These are phyloP conservation scores for Parotia lawesii DNA, from an alignment of 2,113 vertebrate species.

Conservation along the genomic window DNA sequence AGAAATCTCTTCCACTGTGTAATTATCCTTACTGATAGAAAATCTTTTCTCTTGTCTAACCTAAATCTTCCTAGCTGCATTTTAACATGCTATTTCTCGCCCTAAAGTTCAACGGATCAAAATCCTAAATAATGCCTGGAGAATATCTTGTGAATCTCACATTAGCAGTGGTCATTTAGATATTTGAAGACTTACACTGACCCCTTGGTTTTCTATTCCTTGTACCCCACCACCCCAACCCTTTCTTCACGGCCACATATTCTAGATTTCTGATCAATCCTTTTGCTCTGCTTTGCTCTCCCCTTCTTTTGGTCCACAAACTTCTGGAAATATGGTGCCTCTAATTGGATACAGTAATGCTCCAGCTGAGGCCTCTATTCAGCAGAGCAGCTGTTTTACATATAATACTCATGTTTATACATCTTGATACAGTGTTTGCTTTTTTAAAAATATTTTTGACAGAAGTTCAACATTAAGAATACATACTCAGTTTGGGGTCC, in stretches of 20 bases:
- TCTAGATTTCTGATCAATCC: neutral
- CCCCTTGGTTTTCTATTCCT: neutral
- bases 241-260: neutral
- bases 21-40: neutral
- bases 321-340: slow-evolving; percentile 20
- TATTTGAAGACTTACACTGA: neutral
- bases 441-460: slow-evolving; percentile 38
- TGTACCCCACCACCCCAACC: neutral
- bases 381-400: slow-evolving; percentile 50
- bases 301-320: neutral
- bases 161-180: neutral
- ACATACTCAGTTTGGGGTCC: neutral
- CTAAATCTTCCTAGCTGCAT: neutral
- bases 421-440: slow-evolving; percentile 28
- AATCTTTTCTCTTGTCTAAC: neutral
- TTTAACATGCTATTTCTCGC: neutral
- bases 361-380: slow-evolving; percentile 13
- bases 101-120: neutral
- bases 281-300: neutral
- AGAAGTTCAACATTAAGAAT: slow-evolving; percentile 15
- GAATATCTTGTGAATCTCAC: neutral
- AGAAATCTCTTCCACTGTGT: neutral
- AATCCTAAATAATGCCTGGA: neutral
- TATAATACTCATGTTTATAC: slow-evolving; percentile 51
- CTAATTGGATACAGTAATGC: slow-evolving; percentile 43